A percentile compares a stretch with the other conserved stretches of the same genome.
Evolutionary conservation across 1,140 invertebrate species (phyloP).

Genomic region (Nixonia krombeini): DNA sequence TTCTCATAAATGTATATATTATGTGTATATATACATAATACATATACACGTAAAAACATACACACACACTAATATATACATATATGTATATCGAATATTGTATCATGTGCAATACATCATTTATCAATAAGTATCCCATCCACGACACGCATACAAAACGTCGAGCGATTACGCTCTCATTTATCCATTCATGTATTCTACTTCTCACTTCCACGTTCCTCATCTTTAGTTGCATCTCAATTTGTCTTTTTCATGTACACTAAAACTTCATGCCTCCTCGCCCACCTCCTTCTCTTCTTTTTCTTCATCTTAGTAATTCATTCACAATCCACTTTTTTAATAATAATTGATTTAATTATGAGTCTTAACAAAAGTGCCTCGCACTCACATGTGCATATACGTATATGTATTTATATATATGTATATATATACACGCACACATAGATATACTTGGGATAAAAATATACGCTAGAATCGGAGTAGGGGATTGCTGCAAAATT

Average conservation of each 20-base stretch:
- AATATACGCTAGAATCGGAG: no score
- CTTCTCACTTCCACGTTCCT: not conserved
- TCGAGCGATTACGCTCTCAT: not conserved
- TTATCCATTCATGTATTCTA: not conserved
- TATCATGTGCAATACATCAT: constrained; percentile 49
- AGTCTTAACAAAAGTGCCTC: not conserved
- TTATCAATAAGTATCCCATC: constrained; percentile 51
- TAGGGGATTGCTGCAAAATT: no score
- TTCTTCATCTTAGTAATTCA: not conserved
- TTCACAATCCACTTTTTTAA: not conserved
- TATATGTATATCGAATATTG: not conserved
- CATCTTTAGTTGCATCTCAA: not conserved
- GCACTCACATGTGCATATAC: not conserved
- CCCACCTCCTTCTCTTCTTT: no score
- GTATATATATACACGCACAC: not conserved
- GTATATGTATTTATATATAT: not conserved
- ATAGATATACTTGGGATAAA: no score
- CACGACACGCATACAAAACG: constrained; percentile 32
- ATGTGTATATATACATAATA: constrained; percentile 57
- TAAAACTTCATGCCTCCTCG: not conserved
- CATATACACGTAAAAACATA: not conserved
- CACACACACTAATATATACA: not conserved
- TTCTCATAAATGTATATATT: constrained; percentile 59
- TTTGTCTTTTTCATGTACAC: no score
- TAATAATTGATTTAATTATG: not conserved